A percentile compares a stretch with the other conserved stretches of the same genome.
phyloP scores from a whole-genome alignment of 2,888 invertebrate species.

The Sepiola atlantica region DNA sequence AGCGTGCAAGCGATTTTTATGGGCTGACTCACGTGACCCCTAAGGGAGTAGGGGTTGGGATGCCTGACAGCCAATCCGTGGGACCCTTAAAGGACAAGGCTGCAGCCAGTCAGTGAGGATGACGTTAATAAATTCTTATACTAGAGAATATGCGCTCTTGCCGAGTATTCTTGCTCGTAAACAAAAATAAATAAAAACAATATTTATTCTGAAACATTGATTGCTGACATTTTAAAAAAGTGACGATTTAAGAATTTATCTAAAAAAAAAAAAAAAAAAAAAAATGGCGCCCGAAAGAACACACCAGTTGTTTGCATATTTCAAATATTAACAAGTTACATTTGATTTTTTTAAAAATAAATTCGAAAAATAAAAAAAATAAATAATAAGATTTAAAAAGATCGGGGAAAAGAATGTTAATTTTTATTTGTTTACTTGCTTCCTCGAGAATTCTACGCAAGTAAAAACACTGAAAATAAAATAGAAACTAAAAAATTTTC shows the following conservation, averaged over 20 bases:
- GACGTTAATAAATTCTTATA: too few species aligned
- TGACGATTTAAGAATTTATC: not conserved
- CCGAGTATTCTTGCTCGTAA: too few species aligned
- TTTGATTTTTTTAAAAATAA: not conserved
- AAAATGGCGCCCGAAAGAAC: not conserved
- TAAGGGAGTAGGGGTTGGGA: too few species aligned
- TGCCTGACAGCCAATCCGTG: too few species aligned
- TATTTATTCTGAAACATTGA: not conserved
- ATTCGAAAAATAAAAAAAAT: not conserved
- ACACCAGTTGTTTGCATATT: not conserved
- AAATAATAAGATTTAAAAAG: too few species aligned
- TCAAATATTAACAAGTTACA: constrained; percentile 2
- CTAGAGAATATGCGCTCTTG: too few species aligned
- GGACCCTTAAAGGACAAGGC: too few species aligned
- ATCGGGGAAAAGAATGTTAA: not conserved
- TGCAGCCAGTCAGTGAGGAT: too few species aligned
- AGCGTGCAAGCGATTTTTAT: too few species aligned
- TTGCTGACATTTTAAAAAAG: not conserved
- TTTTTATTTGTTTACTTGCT: not conserved
- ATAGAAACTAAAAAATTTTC: not conserved
- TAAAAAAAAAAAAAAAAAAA: not conserved
- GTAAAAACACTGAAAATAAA: not conserved
- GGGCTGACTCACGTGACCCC: too few species aligned
- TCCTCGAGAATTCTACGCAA: not conserved
- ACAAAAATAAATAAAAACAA: not conserved